Percentiles rank a stretch among this genome's conserved stretches.
Conservation (phyloP, 1,140 invertebrate genomes). For the Ditylenchus dipsaci region DNA sequence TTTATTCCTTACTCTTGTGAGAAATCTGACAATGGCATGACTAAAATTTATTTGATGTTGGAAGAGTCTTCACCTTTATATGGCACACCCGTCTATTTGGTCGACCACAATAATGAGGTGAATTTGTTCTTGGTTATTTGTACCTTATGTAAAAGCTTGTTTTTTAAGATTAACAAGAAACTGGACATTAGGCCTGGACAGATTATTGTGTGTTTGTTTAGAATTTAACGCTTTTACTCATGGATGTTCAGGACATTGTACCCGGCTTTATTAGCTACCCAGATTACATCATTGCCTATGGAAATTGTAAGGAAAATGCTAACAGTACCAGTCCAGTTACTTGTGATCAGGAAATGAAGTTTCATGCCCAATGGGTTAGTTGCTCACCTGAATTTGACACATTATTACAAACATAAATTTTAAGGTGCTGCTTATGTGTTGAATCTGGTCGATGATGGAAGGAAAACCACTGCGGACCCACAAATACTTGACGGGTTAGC, state of each 20-base stretch:
- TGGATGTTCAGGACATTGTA: slow-evolving; percentile 41
- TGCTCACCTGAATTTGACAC: slow-evolving; percentile 10
- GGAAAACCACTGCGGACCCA: background rate
- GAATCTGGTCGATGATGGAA: slow-evolving; percentile 12
- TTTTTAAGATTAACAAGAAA: background rate
- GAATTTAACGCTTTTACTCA: background rate
- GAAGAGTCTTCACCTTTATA: slow-evolving; percentile 20
- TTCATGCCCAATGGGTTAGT: slow-evolving; percentile 12
- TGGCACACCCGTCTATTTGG: slow-evolving; percentile 27
- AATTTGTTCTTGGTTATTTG: background rate
- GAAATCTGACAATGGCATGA: slow-evolving; percentile 53
- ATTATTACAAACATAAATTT: slow-evolving; percentile 50
- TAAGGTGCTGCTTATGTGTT: slow-evolving; percentile 48
- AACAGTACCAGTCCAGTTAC: slow-evolving; percentile 8
- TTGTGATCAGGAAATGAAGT: slow-evolving; percentile 10
- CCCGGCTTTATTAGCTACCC: slow-evolving; percentile 46
- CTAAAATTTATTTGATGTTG: slow-evolving; percentile 48
- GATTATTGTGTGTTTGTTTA: too few species aligned
- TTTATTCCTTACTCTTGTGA: slow-evolving; percentile 45
- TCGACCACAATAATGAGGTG: slow-evolving; percentile 30
- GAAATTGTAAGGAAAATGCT: slow-evolving; percentile 25
- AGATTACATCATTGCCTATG: slow-evolving; percentile 45
- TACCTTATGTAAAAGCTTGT: background rate
- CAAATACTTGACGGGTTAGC: background rate
- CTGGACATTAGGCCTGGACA: too few species aligned